Conservation (phyloP, 2,797 vertebrate species). For the Gastrophryne carolinensis region DNA sequence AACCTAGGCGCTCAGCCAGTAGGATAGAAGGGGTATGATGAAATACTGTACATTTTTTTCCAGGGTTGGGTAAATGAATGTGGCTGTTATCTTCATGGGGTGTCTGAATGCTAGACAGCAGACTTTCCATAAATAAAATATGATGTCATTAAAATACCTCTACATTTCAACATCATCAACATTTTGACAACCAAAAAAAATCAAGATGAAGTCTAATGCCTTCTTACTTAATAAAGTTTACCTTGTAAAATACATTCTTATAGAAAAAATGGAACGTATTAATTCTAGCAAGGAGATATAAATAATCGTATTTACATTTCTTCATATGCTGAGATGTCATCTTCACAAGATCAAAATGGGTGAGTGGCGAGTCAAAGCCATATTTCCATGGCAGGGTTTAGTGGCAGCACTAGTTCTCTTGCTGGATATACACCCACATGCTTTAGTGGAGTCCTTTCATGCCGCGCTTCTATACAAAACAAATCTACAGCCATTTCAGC, state of each 20-base stretch:
- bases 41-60: no score
- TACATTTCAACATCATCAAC: not conserved
- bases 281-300: not conserved
- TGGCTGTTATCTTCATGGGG: no score
- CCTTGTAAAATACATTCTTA: not conserved
- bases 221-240: slow-evolving; percentile 3
- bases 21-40: no score
- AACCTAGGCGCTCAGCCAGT: no score
- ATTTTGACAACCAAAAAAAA: not conserved
- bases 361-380: slow-evolving; percentile 4
- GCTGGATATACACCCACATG: not conserved
- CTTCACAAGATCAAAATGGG: slow-evolving; percentile 25
- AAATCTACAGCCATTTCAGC: slow-evolving; percentile 15
- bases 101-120: no score
- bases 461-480: not conserved
- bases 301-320: slow-evolving; percentile 37
- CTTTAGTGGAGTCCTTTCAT: not conserved
- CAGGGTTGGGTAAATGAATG: no score
- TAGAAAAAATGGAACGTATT: slow-evolving; percentile 13
- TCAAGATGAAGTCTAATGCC: not conserved
- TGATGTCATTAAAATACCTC: not conserved
- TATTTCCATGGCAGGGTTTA: not conserved
- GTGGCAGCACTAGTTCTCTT: not conserved
- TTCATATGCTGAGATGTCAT: slow-evolving; percentile 25
- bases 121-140: slow-evolving; percentile 24